A percentile compares a stretch with the other conserved stretches of the same genome.
Conservation (phyloP, 2,888 invertebrate genomes). For the Rotaria magnacalcarata region DNA sequence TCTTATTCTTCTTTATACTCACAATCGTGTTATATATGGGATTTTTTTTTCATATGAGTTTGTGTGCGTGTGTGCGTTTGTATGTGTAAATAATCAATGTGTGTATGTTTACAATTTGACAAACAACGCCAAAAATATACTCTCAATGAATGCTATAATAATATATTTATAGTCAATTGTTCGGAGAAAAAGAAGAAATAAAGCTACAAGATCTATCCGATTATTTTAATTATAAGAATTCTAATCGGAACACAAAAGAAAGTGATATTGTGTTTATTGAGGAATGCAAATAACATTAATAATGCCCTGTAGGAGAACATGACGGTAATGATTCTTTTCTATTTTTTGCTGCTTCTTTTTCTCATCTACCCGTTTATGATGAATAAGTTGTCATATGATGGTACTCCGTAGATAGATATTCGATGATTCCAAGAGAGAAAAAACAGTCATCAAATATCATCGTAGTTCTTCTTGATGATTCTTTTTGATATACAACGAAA, state of each 20-base stretch:
- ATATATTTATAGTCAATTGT: background rate
- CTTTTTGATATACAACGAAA: background rate
- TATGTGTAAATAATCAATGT: slow-evolving; percentile 25
- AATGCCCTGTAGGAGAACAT: background rate
- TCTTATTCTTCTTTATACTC: slow-evolving; percentile 23
- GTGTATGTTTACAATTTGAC: slow-evolving; percentile 26
- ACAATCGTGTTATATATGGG: slow-evolving; percentile 19
- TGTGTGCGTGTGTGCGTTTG: slow-evolving; percentile 6
- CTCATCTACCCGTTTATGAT: background rate
- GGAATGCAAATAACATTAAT: background rate
- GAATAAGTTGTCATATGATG: background rate
- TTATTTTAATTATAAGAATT: too few relatives aligned
- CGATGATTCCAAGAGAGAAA: background rate
- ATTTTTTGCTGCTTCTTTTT: background rate
- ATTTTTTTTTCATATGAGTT: slow-evolving; percentile 4
- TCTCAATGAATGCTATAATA: slow-evolving; percentile 9
- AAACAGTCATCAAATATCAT: background rate
- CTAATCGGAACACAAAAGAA: background rate
- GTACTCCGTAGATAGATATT: background rate
- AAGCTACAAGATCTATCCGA: too few relatives aligned
- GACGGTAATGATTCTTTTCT: background rate
- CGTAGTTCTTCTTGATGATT: background rate
- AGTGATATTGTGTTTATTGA: background rate
- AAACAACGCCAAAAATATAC: slow-evolving; percentile 22
- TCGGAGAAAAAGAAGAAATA: background rate